Base-by-base conservation (phyloP, 2,113 vertebrate species). In the Nycticorax nycticorax region DNA sequence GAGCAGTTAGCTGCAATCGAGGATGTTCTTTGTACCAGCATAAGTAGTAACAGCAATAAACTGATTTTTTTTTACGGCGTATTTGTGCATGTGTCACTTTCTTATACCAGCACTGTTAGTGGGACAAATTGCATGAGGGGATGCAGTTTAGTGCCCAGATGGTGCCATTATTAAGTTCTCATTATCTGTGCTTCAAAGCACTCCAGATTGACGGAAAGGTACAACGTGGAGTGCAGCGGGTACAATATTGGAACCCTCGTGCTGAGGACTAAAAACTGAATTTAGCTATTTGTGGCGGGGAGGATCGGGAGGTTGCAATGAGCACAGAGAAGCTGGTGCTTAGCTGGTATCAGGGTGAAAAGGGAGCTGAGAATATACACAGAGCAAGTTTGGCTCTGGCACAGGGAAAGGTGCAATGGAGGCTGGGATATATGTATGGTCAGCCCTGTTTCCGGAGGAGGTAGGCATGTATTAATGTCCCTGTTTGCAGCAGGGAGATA, bases 181-280 rank as follows among this genome's bases (percentile, higher is more conserved):
- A 52, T 88, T 72, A 80, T 47, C 72, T 86, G 82, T 48, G 85
- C 93, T 85, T 89, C 85, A 80, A 74, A 90, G 78, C 75, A 22
- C 15, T 66, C 47, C 72, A 85, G 76, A 21, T 7, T 60, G 60
- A 84, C 71, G 79, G 67, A 88, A 77, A 60, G 85, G 72, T 18
- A 60, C 63, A 45, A 18, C 0, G 2, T 41, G 22, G 33, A 69
- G 22, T 3, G 32, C 72, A 89, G 84, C 77, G 81, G 87, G 84
- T 37, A 69, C 10, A 24, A n/a, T 8, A 30, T 14, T 33, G 55
- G 30, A 63, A 66, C 21, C 37, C 52, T 43, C 39, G 50, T 26
- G 56, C 43, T 71, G 22, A 67, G 39, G 37, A 23, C 41, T 73
- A 9, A 39, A 66, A 77, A 23, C 17, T 37, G 53, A 53, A 32